Conservation (phyloP, 1,140 invertebrate species). For the Neodiprion virginianus region DNA sequence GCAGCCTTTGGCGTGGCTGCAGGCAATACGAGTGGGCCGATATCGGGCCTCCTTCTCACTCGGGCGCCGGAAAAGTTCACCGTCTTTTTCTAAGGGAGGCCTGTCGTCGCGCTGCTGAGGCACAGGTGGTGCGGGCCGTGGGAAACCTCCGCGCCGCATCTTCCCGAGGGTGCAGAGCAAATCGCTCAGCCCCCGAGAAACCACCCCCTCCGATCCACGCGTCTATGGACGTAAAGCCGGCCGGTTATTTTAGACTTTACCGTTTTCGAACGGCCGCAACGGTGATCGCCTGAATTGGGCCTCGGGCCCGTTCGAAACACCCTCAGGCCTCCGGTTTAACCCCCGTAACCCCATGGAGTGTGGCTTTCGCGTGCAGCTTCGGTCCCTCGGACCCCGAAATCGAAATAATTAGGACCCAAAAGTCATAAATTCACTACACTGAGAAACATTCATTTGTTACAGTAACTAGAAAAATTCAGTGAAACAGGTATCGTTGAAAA, state of each 20-base stretch:
- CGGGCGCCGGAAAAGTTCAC: not conserved
- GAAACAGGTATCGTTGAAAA: too few relatives aligned
- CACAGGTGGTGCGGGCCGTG: constrained; percentile 2
- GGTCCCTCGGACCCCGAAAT: not conserved
- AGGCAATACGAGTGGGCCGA: not conserved
- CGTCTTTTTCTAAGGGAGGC: not conserved
- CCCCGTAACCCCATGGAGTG: too few relatives aligned
- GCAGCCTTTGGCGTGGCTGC: not conserved
- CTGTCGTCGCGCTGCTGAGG: not conserved
- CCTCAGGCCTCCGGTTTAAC: too few relatives aligned
- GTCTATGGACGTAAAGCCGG: not conserved
- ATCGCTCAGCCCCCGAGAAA: not conserved
- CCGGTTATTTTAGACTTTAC: not conserved
- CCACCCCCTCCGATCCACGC: not conserved
- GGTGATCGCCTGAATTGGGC: not conserved
- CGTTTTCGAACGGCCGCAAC: not conserved
- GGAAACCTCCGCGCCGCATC: not conserved
- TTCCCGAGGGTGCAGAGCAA: not conserved
- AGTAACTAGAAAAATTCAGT: too few relatives aligned
- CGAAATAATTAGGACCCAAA: too few relatives aligned
- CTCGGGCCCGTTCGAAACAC: too few relatives aligned
- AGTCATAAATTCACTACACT: too few relatives aligned
- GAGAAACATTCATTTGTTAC: too few relatives aligned
- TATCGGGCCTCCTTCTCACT: not conserved
- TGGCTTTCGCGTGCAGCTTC: too few relatives aligned